phyloP scores from a whole-genome alignment of 2,113 vertebrate genomes.

The Hippotragus niger region DNA sequence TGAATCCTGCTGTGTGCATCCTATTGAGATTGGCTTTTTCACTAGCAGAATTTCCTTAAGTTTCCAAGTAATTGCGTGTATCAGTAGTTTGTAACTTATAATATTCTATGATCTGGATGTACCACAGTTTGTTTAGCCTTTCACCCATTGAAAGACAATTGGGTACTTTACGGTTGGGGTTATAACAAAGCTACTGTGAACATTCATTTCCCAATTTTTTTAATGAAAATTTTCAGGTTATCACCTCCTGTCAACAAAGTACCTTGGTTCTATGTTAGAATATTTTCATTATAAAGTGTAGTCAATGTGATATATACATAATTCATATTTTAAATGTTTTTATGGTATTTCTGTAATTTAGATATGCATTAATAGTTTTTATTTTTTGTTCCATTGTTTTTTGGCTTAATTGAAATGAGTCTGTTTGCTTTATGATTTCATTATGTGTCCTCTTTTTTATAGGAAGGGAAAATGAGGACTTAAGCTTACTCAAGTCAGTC shows the following conservation, averaged over 20 bases:
- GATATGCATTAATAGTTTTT: background rate
- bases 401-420: background rate
- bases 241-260: background rate
- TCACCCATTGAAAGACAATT: background rate
- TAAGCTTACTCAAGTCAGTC: background rate
- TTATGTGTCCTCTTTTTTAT: background rate
- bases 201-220: slow-evolving; percentile 6
- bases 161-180: background rate
- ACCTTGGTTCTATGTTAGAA: background rate
- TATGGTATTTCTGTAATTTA: background rate
- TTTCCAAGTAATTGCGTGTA: background rate
- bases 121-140: background rate
- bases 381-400: background rate
- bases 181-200: background rate
- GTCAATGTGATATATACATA: background rate
- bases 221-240: background rate
- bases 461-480: background rate
- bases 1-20: background rate
- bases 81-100: background rate
- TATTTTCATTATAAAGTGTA: slow-evolving; percentile 18
- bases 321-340: background rate
- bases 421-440: background rate
- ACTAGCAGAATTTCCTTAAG: background rate
- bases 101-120: background rate
- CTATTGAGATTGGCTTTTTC: background rate